Evolutionary conservation across 1,140 invertebrate genomes (phyloP).

Genomic region (Drosophila pseudoananassae): DNA sequence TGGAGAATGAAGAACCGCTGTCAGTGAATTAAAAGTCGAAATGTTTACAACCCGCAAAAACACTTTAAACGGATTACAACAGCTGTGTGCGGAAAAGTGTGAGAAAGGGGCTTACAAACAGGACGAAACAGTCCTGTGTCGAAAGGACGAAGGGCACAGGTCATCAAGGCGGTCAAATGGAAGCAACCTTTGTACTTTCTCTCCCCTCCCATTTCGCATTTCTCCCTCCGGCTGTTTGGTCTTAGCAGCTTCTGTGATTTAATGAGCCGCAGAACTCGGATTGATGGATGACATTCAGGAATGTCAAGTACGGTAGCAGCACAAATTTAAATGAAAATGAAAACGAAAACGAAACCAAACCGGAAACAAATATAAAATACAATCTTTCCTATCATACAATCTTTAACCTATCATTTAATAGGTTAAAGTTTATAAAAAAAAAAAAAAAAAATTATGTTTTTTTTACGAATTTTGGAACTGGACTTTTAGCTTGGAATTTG

Average conservation of each 20-base stretch:
- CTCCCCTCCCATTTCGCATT: neutral
- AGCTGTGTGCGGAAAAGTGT: slow-evolving; percentile 9
- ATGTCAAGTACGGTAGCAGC: slow-evolving; percentile 8
- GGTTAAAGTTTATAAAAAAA: neutral
- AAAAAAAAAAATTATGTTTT: neutral
- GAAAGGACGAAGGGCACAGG: slow-evolving; percentile 12
- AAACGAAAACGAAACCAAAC: neutral
- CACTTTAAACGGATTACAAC: slow-evolving; percentile 62
- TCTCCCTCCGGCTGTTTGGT: slow-evolving; percentile 6
- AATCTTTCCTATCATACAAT: too few relatives aligned
- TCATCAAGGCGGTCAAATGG: slow-evolving; percentile 6
- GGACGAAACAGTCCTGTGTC: slow-evolving; percentile 1
- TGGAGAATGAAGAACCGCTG: slow-evolving; percentile 7
- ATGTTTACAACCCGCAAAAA: slow-evolving; percentile 56
- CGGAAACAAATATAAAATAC: neutral
- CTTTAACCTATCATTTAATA: too few relatives aligned
- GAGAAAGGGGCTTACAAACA: neutral
- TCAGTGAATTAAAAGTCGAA: slow-evolving; percentile 63
- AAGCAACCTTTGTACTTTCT: slow-evolving; percentile 18
- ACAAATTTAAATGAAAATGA: slow-evolving; percentile 7
- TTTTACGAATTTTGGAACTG: too few relatives aligned
- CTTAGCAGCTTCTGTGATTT: slow-evolving; percentile 28
- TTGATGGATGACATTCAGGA: slow-evolving; percentile 41
- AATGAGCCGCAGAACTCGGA: slow-evolving; percentile 43
- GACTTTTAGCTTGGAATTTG: too few relatives aligned